phyloP scores from a whole-genome alignment of 2,797 vertebrate genomes.

The Anomalospiza imberbis region DNA sequence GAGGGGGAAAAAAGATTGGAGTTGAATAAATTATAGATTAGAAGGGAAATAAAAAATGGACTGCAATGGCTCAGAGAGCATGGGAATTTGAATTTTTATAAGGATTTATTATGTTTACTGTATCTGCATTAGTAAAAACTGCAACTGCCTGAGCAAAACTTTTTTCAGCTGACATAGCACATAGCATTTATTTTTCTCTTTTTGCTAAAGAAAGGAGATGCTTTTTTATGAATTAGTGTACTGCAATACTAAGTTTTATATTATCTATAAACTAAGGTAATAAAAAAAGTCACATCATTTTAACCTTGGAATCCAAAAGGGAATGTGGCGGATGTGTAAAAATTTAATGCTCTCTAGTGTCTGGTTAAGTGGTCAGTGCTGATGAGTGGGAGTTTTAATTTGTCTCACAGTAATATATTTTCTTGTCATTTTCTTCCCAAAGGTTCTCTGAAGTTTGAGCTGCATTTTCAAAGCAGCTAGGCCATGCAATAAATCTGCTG shows the following conservation, averaged over 20 bases:
- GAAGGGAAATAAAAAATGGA: slow-evolving; percentile 16
- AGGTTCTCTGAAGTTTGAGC: background rate
- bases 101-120: slow-evolving; percentile 59
- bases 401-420: background rate
- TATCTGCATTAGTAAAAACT: slow-evolving; percentile 30
- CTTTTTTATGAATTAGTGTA: slow-evolving; percentile 44
- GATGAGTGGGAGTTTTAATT: slow-evolving; percentile 31
- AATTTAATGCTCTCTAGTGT: slow-evolving; percentile 40
- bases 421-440: background rate
- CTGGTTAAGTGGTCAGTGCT: slow-evolving; percentile 20
- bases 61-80: background rate
- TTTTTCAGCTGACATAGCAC: slow-evolving; percentile 37
- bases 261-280: slow-evolving; percentile 48
- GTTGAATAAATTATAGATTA: slow-evolving; percentile 22
- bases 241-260: slow-evolving; percentile 24
- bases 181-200: slow-evolving; percentile 12
- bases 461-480: background rate
- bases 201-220: slow-evolving; percentile 5
- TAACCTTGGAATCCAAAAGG: slow-evolving; percentile 26
- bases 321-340: slow-evolving; percentile 2
- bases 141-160: slow-evolving; percentile 7
- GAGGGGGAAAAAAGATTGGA: background rate
- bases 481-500: background rate
- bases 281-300: slow-evolving; percentile 30
- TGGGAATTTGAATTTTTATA: slow-evolving; percentile 46